Evolutionary conservation across 2,113 vertebrate species (phyloP), one percentile per base, ranked within the genome.

Genomic region (Corvus cornix): DNA sequence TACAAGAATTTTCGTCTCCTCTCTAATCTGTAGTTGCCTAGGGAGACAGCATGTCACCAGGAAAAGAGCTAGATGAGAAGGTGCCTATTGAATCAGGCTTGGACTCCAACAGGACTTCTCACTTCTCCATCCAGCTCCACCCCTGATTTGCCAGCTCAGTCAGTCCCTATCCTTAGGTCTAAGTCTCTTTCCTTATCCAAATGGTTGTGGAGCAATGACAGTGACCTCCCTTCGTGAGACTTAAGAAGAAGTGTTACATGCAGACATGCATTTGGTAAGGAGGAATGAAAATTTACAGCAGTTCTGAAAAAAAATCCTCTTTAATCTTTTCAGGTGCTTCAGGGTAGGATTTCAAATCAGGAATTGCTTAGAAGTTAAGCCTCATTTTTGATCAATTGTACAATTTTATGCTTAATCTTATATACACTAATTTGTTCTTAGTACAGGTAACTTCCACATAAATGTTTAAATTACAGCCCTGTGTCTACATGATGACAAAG

Each of bases 21-120:
- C 48, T 94, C 62, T 31, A 49, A 76, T 78, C 75, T 44, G 13
- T 41, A 89, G 95, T 91, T 97, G 93, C 91, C 93, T 73, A 87
- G 78, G 87, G 93, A 95, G 67, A 95, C 87, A 66, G 58, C 6
- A 10, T 74, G 87, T 64, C 39, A 24, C 59, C 63, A 21, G 53
- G 41, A 78, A 73, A 84, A 69, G 67, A 73, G 44, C 73, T 26
- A 7, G 41, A 52, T 1, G n/a, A 89, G 74, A 79, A 73, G 63
- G n/a, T 91, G 23, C 26, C 56, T 77, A 2, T 2, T 26, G 66
- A 63, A 49, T 55, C 52, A 39, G 35, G 33, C 68, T 67, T 48
- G 70, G 62, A n/a, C 51, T 83, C 37, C 66, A 67, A 12, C 5
- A 4, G 22, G 5, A 91, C 41, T 15, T 62, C 59, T 73, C 1